Conservation (phyloP, 2,113 vertebrate genomes). For the Triplophysa rosa region DNA sequence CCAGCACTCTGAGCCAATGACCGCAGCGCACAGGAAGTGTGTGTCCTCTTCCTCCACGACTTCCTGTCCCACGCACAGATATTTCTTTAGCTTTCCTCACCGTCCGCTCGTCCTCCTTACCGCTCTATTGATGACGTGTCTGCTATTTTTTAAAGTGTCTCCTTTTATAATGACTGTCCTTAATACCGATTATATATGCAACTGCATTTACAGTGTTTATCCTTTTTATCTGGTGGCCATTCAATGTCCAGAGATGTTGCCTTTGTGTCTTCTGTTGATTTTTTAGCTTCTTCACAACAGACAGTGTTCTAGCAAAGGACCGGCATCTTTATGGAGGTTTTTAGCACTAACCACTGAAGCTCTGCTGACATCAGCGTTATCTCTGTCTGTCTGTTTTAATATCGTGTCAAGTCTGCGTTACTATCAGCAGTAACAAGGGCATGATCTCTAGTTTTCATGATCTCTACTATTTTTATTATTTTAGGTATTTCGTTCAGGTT, state of each 20-base stretch:
- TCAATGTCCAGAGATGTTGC: slow-evolving; percentile 7
- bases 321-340: neutral
- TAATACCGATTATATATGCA: slow-evolving; percentile 76
- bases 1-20: slow-evolving; percentile 87
- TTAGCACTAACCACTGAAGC: neutral
- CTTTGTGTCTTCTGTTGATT: slow-evolving; percentile 27
- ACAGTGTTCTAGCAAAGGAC: neutral
- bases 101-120: neutral
- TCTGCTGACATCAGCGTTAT: neutral
- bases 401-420: slow-evolving; percentile 32
- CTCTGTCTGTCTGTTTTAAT: neutral
- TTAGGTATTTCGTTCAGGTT: slow-evolving; percentile 35
- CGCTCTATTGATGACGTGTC: neutral
- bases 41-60: neutral
- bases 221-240: neutral
- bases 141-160: slow-evolving; percentile 22
- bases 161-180: slow-evolving; percentile 59
- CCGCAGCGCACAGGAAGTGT: slow-evolving; percentile 40
- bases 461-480: slow-evolving; percentile 30
- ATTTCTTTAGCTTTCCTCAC: slow-evolving; percentile 28
- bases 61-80: neutral
- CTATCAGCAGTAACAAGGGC: slow-evolving; percentile 68
- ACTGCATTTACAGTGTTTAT: slow-evolving; percentile 40
- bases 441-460: too few species aligned
- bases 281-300: slow-evolving; percentile 6